Evolutionary conservation across 2,888 invertebrate species (phyloP), one percentile per base, ranked within the genome.

Genomic region (Strigamia crassipes): DNA sequence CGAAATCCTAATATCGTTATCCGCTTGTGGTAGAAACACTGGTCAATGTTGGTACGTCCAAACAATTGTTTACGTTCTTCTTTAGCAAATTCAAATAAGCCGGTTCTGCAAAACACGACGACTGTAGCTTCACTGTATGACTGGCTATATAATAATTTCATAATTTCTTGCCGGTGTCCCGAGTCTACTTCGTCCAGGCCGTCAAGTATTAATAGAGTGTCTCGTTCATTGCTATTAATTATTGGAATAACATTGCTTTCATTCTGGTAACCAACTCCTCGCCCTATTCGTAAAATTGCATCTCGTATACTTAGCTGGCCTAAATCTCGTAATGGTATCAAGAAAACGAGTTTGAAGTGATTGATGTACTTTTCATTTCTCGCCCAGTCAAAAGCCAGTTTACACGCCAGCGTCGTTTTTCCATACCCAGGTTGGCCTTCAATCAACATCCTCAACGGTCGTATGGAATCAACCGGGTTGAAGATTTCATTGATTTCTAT

Each of bases 271-370:
- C 42, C 42, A 12, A 4, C 4, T 6, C 10, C 1, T 8, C 12
- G 4, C 12, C 42, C 42, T 15, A 42, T 42, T 42, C 12, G 2
- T 13, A 6, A 1, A 15, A 42, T 42, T 42, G 13, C 42, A 42
- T 10, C 5, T 4, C 1, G 2, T 6, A 42, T 42, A 12, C 13
- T 42, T 15, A 8, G 42, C 2, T 42, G 13, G 10, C 10, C 6
- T 42, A 42, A 15, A 8, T 42, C 42, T 15, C 42, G 10, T 2
- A 42, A 15, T 42, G 42, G 42, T 2, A 42, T 13, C 1, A 42
- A 42, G 10, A 42, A 42, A 10, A 42, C 42, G 12, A 42, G 42
- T 86, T 95, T 38, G 94, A 93, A 91, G 94, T 93, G 86, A 87
- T 34, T 34, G 4, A 89, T 85, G 86, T 86, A 9, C 86, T 86